phyloP scores from a whole-genome alignment of 2,797 vertebrate species.

The Brachyrhaphis roseni region DNA sequence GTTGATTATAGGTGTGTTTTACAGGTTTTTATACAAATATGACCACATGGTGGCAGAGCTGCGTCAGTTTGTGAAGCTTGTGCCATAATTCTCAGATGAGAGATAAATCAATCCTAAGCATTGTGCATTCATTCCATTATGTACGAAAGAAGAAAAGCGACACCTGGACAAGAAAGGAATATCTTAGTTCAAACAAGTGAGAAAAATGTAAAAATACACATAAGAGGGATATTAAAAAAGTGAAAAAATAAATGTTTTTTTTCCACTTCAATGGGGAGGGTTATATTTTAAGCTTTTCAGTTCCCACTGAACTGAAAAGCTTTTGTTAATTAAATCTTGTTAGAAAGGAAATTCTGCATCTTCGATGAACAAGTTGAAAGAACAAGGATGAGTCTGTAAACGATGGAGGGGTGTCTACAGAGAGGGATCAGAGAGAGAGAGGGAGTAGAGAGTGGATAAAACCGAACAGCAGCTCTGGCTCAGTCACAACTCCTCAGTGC shows the following conservation, averaged over 20 bases:
- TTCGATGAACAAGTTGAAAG: conserved; percentile 36
- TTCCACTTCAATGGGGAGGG: background rate
- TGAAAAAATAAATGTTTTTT: conserved; percentile 3
- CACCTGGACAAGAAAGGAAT: background rate
- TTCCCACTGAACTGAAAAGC: too few relatives aligned
- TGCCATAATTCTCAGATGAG: conserved; percentile 7
- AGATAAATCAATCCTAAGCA: conserved; percentile 40
- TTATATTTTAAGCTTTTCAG: background rate
- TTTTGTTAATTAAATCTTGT: conserved; percentile 11
- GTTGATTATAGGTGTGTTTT: conserved; percentile 6
- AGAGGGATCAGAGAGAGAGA: background rate
- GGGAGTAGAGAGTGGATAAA: conserved; percentile 60
- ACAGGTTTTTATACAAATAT: background rate
- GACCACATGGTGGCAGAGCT: conserved; percentile 65
- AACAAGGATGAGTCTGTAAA: conserved; percentile 28
- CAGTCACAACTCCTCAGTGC: conserved; percentile 65
- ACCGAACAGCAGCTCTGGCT: conserved; percentile 63
- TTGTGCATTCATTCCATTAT: conserved; percentile 26
- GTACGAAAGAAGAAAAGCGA: conserved; percentile 25
- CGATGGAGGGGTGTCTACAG: conserved; percentile 46
- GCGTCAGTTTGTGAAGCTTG: conserved; percentile 10
- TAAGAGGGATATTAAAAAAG: background rate
- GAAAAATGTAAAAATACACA: conserved; percentile 1
- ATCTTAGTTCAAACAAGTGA: background rate
- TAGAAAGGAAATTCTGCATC: conserved; percentile 8